Base-by-base conservation (phyloP, 2,888 invertebrate species). In the Drosophila paramelanica region DNA sequence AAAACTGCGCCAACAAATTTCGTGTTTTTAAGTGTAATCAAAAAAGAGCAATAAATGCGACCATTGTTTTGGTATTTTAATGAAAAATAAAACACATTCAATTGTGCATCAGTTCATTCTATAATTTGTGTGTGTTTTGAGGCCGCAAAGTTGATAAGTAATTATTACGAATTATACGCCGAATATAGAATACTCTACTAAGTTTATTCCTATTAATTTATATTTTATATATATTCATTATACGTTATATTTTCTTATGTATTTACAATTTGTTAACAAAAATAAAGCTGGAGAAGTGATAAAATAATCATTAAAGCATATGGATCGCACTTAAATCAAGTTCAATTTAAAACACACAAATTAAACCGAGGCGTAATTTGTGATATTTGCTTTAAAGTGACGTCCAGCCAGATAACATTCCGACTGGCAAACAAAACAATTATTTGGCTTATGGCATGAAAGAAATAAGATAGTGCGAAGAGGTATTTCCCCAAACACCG, bases 21-120 rank as follows among this genome's bases (percentile, higher is more conserved):
- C 31, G 10, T 55, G 47, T 25, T 46, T 11, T 14, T 10, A 8
- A 8, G 20, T 20, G 31, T 52, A 36, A 51, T 61, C 38, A 38
- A 46, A 56, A 11, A 17, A 23, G 33, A 33, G 51, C 25, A 56
- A 71, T 52, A 47, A 56, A 51, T 69, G 46, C 41, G 33, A 41
- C 23, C 38, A 56, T 31, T 70, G 51, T 38, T 17, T 31, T 41
- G 39, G 14, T 23, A 20, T 27, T 17, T 13, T 36, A 39, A 67
- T 31, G 14, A 8, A 38, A 56, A 50, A 27, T 38, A 36, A 39
- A 55, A 46, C 46, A 43, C 56, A 62, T 49, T 70, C 25, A 52
- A 71, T 56, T 71, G 49, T 41, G 56, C 52, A 49, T 71, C 45
- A 45, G 25, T 57, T 39, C 41, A 17, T 61, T 27, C 41, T 62